Evolutionary conservation across 2,888 invertebrate species (phyloP), one percentile per base, ranked within the genome.

Genomic region (Chalcis sispes): DNA sequence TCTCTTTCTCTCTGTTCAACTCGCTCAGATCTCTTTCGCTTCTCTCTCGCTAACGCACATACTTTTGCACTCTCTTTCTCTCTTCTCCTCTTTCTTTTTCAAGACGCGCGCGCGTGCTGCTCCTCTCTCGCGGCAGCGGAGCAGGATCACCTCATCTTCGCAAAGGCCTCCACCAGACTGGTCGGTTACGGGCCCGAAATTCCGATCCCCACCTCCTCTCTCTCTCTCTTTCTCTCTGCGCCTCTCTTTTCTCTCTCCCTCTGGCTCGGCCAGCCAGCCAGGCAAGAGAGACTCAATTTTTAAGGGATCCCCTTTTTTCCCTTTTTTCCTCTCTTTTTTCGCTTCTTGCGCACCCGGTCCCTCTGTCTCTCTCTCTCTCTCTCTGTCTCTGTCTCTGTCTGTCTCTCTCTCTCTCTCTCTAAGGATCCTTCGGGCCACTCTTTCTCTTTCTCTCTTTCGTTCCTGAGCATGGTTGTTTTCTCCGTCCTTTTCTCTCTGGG

Each of bases 101-200:
- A 56, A 20, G 50, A n/a, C 18, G 2, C 50, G 18, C 20, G 71
- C 75, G 78, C 77, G 80, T 72, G 27, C 64, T 65, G 65, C 72
- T 65, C 48, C 50, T 42, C 67, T 18, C 58, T 46, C 27, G 42
- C 69, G 54, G 46, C n/a, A n/a, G 59, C 46, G 56, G 77, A 72
- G 66, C 74, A 80, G 80, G 81, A 82, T 86, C 84, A 84, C 84
- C 83, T 85, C 83, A 83, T 83, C 88, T 87, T 87, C 86, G 85
- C 88, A 85, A 88, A 87, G 87, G 88, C 85, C 87, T 87, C 83
- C 84, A 85, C 85, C 85, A 87, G 88, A 88, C 88, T 88, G 88
- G 87, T 83, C 86, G 85, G 84, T 85, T 84, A 85, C 85, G 85
- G 85, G 85, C 85, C 88, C 88, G 85, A 88, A 88, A 88, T 88